A percentile compares a stretch with the other conserved stretches of the same genome.
These are phyloP conservation scores for Cololabis saira DNA, from an alignment of 2,113 vertebrate genomes.

Conservation along the genomic window DNA sequence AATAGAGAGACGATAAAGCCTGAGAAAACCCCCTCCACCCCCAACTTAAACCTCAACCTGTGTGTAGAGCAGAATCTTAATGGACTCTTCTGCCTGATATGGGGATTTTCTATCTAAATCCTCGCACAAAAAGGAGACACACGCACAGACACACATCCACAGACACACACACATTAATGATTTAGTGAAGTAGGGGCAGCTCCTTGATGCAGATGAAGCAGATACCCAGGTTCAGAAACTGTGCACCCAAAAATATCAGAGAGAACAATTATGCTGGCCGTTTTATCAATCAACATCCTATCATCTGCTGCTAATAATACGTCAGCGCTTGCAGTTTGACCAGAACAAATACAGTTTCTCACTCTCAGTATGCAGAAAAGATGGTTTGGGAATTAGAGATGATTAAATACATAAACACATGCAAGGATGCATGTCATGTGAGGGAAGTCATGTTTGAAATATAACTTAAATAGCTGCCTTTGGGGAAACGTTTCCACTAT, in stretches of 20 bases:
- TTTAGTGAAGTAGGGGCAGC: constrained; percentile 21
- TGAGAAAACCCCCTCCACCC: constrained; percentile 59
- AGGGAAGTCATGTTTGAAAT: no score
- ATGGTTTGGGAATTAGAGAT: no score
- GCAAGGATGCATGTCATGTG: no score
- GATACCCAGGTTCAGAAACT: constrained; percentile 2
- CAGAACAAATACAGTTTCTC: neutral
- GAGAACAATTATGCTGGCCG: neutral
- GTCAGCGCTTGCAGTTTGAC: constrained; percentile 8
- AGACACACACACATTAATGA: constrained; percentile 34
- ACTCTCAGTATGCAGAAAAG: no score
- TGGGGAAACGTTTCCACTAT: no score
- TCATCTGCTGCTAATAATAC: constrained; percentile 30
- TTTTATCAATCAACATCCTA: neutral
- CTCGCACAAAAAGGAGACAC: constrained; percentile 27
- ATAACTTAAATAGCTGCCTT: no score
- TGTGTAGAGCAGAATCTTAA: constrained; percentile 75
- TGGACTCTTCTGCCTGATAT: constrained; percentile 64
- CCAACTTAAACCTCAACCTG: constrained; percentile 52
- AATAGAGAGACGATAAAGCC: constrained; percentile 16
- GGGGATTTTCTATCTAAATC: constrained; percentile 76
- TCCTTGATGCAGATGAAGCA: constrained; percentile 17
- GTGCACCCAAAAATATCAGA: constrained; percentile 8
- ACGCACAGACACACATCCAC: constrained; percentile 28
- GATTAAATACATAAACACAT: no score